Conservation (phyloP, 2,888 invertebrate genomes). For the Mycalesis mineus region DNA sequence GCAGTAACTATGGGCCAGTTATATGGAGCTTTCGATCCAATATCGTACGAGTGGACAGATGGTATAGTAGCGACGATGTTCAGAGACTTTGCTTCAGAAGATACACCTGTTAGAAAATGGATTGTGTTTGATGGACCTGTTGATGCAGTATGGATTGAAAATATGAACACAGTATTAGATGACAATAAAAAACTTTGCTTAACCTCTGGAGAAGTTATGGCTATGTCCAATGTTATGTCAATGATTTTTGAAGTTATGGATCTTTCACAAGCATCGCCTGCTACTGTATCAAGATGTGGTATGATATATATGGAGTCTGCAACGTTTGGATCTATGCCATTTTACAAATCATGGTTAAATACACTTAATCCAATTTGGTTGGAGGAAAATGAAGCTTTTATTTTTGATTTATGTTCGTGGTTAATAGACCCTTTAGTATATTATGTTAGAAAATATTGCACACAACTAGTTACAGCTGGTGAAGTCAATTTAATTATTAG, state of each 20-base stretch:
- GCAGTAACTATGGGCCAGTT: constrained; percentile 94
- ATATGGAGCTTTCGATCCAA: constrained; percentile 93
- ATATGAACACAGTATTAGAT: constrained; percentile 92
- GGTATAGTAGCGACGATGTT: constrained; percentile 90
- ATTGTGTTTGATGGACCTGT: constrained; percentile 95
- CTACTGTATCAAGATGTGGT: constrained; percentile 92
- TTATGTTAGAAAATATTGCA: constrained; percentile 85
- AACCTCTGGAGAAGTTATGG: constrained; percentile 92
- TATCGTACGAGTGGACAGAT: constrained; percentile 95
- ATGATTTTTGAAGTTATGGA: constrained; percentile 94
- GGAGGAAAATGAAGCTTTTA: constrained; percentile 77
- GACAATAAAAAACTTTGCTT: constrained; percentile 92
- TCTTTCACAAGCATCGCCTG: constrained; percentile 89
- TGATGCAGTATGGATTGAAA: constrained; percentile 94
- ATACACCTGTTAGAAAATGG: constrained; percentile 90
- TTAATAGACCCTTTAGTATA: constrained; percentile 85
- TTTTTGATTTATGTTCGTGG: constrained; percentile 85
- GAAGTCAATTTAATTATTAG: constrained; percentile 85
- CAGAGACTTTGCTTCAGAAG: constrained; percentile 85
- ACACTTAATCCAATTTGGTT: constrained; percentile 81
- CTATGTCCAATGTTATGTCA: constrained; percentile 88
- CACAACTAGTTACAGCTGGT: constrained; percentile 81
- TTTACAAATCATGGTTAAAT: constrained; percentile 89
- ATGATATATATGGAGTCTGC: constrained; percentile 94
- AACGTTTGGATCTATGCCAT: constrained; percentile 89